Evolutionary conservation across 2,888 invertebrate genomes (phyloP), one percentile per base, ranked within the genome.

Genomic region (Rhingia campestris): DNA sequence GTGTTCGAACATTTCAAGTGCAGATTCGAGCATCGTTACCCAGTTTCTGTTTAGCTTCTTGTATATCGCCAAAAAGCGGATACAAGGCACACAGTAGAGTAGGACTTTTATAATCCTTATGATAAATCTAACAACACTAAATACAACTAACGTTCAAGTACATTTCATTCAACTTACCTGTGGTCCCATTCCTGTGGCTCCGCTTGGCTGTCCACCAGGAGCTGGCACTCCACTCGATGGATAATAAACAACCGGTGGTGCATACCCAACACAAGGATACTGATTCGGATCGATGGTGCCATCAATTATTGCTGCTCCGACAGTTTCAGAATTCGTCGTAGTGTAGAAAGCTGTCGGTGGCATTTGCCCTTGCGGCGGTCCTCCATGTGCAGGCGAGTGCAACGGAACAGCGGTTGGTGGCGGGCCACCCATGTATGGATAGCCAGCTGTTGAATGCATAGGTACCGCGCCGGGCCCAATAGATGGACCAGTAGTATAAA

Each of bases 221-320:
- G 76, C 32, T 58, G 75, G 37, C 2, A 75, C 56, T 14, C 67
- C 72, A 72, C 56, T 81, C 6, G 74, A 35, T 32, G 86, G 73
- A 22, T 86, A 80, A 72, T 87, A 88, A 81, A 86, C 88, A 58
- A 88, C 64, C n/a, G 86, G 81, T 67, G 87, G 87, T 14, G 88
- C 85, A 80, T 87, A 88, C 35, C 86, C 84, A 41, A 88, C 76
- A 54, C 88, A 88, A 14, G 86, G 86, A 53, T 86, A 86, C 69
- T 80, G 86, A 59, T 76, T 81, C 6, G 81, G 69, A 67, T 86
- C 82, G n/a, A 82, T 73, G 67, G 63, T 74, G 33, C 51, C 86
- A 77, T 73, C 73, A 73, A 82, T 64, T 70, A 82, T 69, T 53
- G 66, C 39, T n/a, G 56, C 5, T 49, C 53, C 73, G 39, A 49